Percentiles rank a stretch among this genome's conserved stretches.
Conservation (phyloP, 2,797 vertebrate genomes). For the Bothrops alternatus region DNA sequence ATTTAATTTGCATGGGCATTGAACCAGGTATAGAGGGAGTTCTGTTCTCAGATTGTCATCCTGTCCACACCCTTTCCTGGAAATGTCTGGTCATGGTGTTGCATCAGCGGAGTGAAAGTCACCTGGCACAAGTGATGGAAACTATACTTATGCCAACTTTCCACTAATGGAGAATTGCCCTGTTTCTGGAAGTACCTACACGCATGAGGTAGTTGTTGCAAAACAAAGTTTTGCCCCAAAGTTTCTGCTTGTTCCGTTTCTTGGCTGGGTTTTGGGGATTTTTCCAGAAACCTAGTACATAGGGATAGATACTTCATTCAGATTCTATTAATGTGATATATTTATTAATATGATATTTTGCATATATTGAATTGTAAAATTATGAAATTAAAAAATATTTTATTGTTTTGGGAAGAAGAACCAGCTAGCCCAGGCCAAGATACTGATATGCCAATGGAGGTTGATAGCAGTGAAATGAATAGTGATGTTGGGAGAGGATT, state of each 20-base stretch:
- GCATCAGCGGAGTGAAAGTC: conserved; percentile 3
- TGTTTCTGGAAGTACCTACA: conserved; percentile 16
- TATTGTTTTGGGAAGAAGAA: conserved; percentile 70
- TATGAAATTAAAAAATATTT: neutral
- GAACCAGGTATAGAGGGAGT: conserved; percentile 7
- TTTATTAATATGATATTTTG: neutral
- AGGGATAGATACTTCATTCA: neutral
- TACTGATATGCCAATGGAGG: conserved; percentile 92
- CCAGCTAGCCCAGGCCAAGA: conserved; percentile 89
- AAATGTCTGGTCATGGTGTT: conserved; percentile 19
- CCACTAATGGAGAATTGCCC: conserved; percentile 9
- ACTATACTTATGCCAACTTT: conserved; percentile 24
- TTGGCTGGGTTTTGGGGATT: conserved; percentile 1
- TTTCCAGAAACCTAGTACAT: conserved; percentile 21
- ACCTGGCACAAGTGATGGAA: conserved; percentile 24
- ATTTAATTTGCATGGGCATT: conserved; percentile 13
- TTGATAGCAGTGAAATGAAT: conserved; percentile 86
- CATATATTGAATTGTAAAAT: neutral
- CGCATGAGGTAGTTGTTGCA: neutral
- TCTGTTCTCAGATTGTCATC: conserved; percentile 23
- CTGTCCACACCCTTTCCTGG: conserved; percentile 36
- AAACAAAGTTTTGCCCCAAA: conserved; percentile 8
- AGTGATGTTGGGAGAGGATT: conserved; percentile 82
- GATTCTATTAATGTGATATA: neutral
- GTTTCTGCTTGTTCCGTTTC: conserved; percentile 3